Conservation (phyloP, 2,797 vertebrate species). For the Gadopsis bispinosus region DNA sequence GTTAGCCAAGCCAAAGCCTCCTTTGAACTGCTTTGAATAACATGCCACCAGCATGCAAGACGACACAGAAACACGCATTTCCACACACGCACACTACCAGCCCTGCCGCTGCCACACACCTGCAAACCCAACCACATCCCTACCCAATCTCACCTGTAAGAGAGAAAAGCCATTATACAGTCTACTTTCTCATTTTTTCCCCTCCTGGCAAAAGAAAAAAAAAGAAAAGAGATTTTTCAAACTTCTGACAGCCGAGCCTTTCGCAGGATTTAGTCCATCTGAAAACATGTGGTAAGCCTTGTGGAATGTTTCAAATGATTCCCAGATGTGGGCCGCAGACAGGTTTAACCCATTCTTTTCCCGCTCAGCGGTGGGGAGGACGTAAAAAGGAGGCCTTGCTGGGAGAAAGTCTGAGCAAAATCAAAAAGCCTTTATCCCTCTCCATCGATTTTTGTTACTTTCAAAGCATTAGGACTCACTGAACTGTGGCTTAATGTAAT, state of each 20-base stretch:
- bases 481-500: constrained; percentile 79
- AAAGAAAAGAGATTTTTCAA: constrained; percentile 77
- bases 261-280: constrained; percentile 88
- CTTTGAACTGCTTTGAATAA: constrained; percentile 74
- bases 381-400: constrained; percentile 50
- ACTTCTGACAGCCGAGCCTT: constrained; percentile 86
- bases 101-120: constrained; percentile 7
- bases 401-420: constrained; percentile 61
- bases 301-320: constrained; percentile 90
- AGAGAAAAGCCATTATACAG: constrained; percentile 74
- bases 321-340: constrained; percentile 89
- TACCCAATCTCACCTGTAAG: constrained; percentile 73
- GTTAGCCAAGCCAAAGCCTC: constrained; percentile 66
- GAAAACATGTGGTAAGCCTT: constrained; percentile 90
- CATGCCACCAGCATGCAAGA: constrained; percentile 61
- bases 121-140: constrained; percentile 41
- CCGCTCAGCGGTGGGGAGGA: constrained; percentile 48
- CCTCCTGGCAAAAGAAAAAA: constrained; percentile 65
- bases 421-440: constrained; percentile 65
- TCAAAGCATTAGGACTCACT: constrained; percentile 73
- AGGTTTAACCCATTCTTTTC: constrained; percentile 85
- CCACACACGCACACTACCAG: background rate
- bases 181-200: constrained; percentile 75
- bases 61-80: constrained; percentile 18
- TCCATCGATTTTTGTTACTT: constrained; percentile 76